Evolutionary conservation across 2,113 vertebrate genomes (phyloP), one percentile per base, ranked within the genome.

Genomic region (Podarcis muralis): DNA sequence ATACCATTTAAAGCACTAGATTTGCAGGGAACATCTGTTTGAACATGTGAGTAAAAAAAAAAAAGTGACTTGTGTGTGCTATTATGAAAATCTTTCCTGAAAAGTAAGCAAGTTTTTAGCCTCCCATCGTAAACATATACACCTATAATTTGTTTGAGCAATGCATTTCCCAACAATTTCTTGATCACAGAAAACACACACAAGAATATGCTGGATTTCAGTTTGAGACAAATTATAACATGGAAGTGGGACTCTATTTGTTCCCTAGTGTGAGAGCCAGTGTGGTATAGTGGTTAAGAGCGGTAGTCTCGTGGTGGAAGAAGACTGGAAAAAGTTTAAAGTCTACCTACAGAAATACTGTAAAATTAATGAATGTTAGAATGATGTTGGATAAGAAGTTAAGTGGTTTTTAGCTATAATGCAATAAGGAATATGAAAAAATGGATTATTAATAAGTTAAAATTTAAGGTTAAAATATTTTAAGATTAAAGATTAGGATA

Each of bases 61-160:
- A 86, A 83, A 76, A 62, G 76, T 78, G 22, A 80, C 23, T 90
- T 68, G 69, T 81, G 82, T 5, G 65, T 30, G 25, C 84, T 88
- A 84, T 30, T 75, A 76, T 30, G 68, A 81, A 0, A 27, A 3
- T 83, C 89, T 89, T 72, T 89, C 80, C 48, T 78, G 84, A 88
- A 79, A 37, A 0, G 25, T 78, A 43, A 87, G 72, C 66, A 4
- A 91, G 90, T 7, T 48, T 83, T 68, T 15, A 88, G 89, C 86
- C 30, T 53, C 59, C 86, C 0, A 2, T 18, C 2, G 37, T 90
- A 83, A 84, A 32, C 9, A 2, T 77, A 88, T 77, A 0, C 0
- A 48, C 66, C 4, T 53, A 3, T 11, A 59, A 18, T 72, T 81
- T 71, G 11, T 43, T 68, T 78, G 77, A n/a, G 40, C 40, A 81